Evolutionary conservation across 1,140 invertebrate genomes (phyloP).

Genomic region (Drosophila carrolli): DNA sequence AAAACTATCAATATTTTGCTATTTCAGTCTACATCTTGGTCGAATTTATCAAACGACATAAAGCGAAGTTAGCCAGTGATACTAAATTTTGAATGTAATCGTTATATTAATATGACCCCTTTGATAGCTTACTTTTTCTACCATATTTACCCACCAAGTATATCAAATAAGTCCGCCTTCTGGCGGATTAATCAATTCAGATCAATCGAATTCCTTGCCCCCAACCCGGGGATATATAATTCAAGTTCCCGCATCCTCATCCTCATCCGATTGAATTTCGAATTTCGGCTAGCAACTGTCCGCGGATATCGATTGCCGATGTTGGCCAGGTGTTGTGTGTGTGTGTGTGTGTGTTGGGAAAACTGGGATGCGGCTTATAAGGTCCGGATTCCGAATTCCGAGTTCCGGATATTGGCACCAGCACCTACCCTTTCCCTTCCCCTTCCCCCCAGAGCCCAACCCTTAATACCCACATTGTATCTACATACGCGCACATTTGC

Average conservation of each 20-base stretch:
- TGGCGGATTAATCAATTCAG: conserved; percentile 7
- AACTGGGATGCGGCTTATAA: conserved; percentile 6
- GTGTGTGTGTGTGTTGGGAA: conserved; percentile 2
- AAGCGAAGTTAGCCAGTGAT: too few relatives aligned
- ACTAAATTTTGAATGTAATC: too few relatives aligned
- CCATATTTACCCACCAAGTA: too few relatives aligned
- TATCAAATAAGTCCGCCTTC: background rate
- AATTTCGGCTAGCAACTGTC: conserved; percentile 31
- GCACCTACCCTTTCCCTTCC: conserved; percentile 19
- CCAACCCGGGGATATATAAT: conserved; percentile 3
- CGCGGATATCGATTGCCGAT: conserved; percentile 41
- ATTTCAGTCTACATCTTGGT: too few relatives aligned
- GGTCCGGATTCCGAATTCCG: conserved; percentile 1
- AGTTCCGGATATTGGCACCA: conserved; percentile 30
- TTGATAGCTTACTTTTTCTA: too few relatives aligned
- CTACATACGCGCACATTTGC: conserved; percentile 67
- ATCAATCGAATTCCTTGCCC: conserved; percentile 10
- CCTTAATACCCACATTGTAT: conserved; percentile 53
- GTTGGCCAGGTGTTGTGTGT: conserved; percentile 29
- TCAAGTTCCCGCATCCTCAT: conserved; percentile 7
- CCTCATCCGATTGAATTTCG: conserved; percentile 18
- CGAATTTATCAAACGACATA: too few relatives aligned
- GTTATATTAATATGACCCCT: too few relatives aligned
- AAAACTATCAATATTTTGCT: too few relatives aligned
- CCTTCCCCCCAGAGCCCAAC: conserved; percentile 3